Evolutionary conservation across 2,888 invertebrate genomes (phyloP).

Genomic region (Nymphalis polychloros): DNA sequence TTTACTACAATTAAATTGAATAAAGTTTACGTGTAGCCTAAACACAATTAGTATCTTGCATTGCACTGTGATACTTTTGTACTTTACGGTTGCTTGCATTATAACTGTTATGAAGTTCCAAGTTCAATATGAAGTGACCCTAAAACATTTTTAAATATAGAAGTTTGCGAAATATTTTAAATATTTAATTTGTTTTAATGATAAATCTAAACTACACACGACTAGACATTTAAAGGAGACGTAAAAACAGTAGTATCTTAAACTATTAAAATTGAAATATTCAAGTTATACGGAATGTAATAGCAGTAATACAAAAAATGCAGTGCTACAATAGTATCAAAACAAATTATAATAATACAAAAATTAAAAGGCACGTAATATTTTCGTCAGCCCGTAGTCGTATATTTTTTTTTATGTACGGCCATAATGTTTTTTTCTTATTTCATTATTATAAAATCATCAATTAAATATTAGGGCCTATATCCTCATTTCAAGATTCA

Average conservation of each 20-base stretch:
- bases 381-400: slow-evolving; percentile 1
- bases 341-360: slow-evolving; percentile 8
- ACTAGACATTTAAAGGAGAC: slow-evolving; percentile 50
- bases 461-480: slow-evolving; percentile 8
- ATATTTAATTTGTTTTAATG: slow-evolving; percentile 14
- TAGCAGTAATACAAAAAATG: slow-evolving; percentile 16
- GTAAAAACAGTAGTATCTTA: slow-evolving; percentile 33
- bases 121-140: slow-evolving; percentile 14
- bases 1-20: too few species aligned
- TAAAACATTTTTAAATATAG: slow-evolving; percentile 7
- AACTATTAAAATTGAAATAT: slow-evolving; percentile 19
- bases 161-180: slow-evolving; percentile 11
- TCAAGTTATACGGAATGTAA: slow-evolving; percentile 35
- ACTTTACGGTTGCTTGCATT: slow-evolving; percentile 9
- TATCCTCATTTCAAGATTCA: slow-evolving; percentile 11
- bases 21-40: too few species aligned
- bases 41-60: not conserved
- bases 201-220: slow-evolving; percentile 45
- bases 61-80: slow-evolving; percentile 14
- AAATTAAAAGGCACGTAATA: slow-evolving; percentile 27
- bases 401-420: not conserved
- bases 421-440: not conserved
- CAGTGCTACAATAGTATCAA: slow-evolving; percentile 13
- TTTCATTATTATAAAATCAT: not conserved
- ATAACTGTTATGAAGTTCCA: not conserved